Base-by-base conservation (phyloP, 2,888 invertebrate genomes). In the Rambutsinella grinnellia region DNA sequence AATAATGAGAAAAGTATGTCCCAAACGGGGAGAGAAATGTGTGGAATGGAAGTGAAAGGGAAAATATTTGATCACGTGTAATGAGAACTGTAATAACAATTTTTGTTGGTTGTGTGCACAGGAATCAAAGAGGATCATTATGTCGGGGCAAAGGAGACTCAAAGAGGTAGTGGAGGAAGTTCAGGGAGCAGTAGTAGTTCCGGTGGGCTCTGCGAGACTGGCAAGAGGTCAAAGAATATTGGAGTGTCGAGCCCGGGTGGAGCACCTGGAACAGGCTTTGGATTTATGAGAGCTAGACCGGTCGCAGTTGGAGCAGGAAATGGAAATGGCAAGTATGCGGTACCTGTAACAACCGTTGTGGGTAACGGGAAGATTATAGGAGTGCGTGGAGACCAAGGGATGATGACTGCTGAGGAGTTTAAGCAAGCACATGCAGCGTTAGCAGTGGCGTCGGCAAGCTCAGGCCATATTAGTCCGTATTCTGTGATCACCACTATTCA, bases 41-140 rank as follows among this genome's bases (percentile, higher is more conserved):
- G n/a, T n/a, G n/a, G n/a, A n/a, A n/a, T n/a, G n/a, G n/a, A n/a
- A n/a, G n/a, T n/a, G n/a, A n/a, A n/a, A n/a, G n/a, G 60, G 53
- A 66, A 70, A 66, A 65, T 66, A 23, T 76, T 79, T 75, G 27
- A 56, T 23, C 67, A 74, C 68, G 68, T 69, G 57, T 63, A 53
- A 57, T 56, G 57, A 53, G 60, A 44, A n/a, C 23, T 71, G 23
- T 63, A 13, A n/a, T n/a, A n/a, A n/a, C 46, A 24, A 46, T 19
- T 28, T 67, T 57, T 51, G 6, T 49, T 54, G 26, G 36, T 67
- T 62, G n/a, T n/a, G n/a, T n/a, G 51, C 65, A 10, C 71, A 81
- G 84, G 84, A 24, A 77, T 83, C 77, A 83, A 84, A 72, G 84
- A 83, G 49, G 83, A 83, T 65, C 79, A 81, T 63, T 79, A 79